phyloP scores from a whole-genome alignment of 2,888 invertebrate genomes.

The Lasioglossum pauxillum region DNA sequence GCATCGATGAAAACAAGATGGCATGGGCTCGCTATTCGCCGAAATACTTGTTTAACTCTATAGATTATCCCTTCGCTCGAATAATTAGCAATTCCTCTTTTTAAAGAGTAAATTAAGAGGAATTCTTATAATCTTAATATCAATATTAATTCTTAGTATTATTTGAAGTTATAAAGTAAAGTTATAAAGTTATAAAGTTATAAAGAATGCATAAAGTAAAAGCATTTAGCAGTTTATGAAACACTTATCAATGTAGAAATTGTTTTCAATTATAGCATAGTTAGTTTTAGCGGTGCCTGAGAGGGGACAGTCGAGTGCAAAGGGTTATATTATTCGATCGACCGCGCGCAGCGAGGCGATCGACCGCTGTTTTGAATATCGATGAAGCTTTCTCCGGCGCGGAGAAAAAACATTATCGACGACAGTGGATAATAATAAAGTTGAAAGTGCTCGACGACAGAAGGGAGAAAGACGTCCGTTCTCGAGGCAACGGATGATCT shows the following conservation, averaged over 20 bases:
- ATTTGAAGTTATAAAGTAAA: too few species aligned
- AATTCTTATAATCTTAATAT: too few species aligned
- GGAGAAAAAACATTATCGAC: slow-evolving; percentile 28
- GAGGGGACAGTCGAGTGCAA: neutral
- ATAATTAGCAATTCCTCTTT: too few species aligned
- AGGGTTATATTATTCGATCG: neutral
- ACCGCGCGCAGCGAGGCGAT: neutral
- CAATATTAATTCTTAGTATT: too few species aligned
- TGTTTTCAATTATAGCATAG: neutral
- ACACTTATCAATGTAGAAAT: neutral
- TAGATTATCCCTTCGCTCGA: neutral
- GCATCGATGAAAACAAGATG: neutral
- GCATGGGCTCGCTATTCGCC: neutral
- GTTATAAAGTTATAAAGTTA: too few species aligned
- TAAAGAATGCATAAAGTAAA: too few species aligned
- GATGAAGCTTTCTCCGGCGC: neutral
- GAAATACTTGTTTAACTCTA: neutral
- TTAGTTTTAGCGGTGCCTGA: neutral
- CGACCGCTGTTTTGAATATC: neutral
- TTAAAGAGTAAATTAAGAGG: too few species aligned
- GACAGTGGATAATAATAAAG: slow-evolving; percentile 37
- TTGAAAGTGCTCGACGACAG: slow-evolving; percentile 25
- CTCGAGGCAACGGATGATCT: slow-evolving; percentile 55
- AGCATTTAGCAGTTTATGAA: neutral
- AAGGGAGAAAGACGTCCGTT: slow-evolving; percentile 52